These are phyloP conservation scores for Trialeurodes vaporariorum DNA, from an alignment of 1,140 invertebrate genomes.

Conservation along the genomic window DNA sequence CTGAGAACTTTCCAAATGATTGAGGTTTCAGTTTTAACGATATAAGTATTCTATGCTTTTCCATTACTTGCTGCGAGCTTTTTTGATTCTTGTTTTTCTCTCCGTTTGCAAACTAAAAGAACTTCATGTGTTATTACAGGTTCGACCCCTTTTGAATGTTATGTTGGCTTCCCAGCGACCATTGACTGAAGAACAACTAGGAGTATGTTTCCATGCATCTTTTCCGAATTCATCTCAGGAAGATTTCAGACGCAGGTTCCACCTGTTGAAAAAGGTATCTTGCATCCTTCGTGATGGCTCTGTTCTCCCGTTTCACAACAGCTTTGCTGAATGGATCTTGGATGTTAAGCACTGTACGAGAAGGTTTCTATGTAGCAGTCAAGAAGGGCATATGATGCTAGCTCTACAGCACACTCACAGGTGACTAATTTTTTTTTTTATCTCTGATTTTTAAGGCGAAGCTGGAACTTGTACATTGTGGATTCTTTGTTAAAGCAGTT, in stretches of 20 bases:
- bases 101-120: too few species aligned
- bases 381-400: slow-evolving; percentile 78
- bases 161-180: slow-evolving; percentile 76
- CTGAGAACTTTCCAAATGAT: too few species aligned
- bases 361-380: slow-evolving; percentile 77
- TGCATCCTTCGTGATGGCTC: slow-evolving; percentile 40
- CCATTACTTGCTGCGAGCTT: too few species aligned
- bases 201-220: slow-evolving; percentile 66
- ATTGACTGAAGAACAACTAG: slow-evolving; percentile 66
- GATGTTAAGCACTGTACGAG: slow-evolving; percentile 95
- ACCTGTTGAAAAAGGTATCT: slow-evolving; percentile 61
- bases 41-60: too few species aligned
- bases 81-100: too few species aligned
- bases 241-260: slow-evolving; percentile 71
- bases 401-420: slow-evolving; percentile 67
- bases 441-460: too few species aligned
- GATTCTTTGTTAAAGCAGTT: too few species aligned
- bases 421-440: too few species aligned
- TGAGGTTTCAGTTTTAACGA: too few species aligned
- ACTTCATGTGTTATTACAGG: too few species aligned
- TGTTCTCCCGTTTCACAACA: slow-evolving; percentile 74
- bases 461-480: too few species aligned
- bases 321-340: slow-evolving; percentile 85
- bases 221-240: slow-evolving; percentile 66
- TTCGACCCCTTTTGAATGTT: slow-evolving; percentile 72